phyloP scores from a whole-genome alignment of 2,888 invertebrate species.

The Branchellion lobata region DNA sequence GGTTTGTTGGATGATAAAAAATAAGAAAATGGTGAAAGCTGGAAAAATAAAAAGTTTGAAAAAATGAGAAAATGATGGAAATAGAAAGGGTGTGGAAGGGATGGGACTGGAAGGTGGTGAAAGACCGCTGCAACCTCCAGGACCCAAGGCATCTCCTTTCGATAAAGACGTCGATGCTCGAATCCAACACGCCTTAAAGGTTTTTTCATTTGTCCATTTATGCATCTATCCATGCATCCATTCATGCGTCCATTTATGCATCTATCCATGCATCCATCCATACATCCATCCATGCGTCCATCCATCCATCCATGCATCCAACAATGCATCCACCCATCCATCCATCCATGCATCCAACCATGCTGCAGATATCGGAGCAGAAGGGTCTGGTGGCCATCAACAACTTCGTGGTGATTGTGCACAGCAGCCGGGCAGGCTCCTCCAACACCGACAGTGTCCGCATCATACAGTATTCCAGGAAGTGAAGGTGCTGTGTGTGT shows the following conservation, averaged over 20 bases:
- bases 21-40: no score
- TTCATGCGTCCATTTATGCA: background rate
- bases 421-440: constrained; percentile 37
- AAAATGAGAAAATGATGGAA: no score
- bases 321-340: background rate
- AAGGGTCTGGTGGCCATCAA: constrained; percentile 28
- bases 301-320: no score
- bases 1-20: no score
- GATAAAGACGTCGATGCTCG: constrained; percentile 54
- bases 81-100: no score
- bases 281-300: no score
- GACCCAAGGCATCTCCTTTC: constrained; percentile 52
- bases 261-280: no score
- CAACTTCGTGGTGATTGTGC: constrained; percentile 43
- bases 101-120: no score
- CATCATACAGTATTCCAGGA: constrained; percentile 43
- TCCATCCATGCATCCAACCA: background rate
- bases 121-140: no score
- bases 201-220: background rate
- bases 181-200: constrained; percentile 31
- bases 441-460: constrained; percentile 45
- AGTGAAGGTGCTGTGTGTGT: background rate
- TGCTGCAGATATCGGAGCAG: constrained; percentile 37
- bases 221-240: background rate
- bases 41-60: no score